Percentiles rank a stretch among this genome's conserved stretches.
Conservation (phyloP, 1,140 invertebrate genomes). For the Drosophila obscura region DNA sequence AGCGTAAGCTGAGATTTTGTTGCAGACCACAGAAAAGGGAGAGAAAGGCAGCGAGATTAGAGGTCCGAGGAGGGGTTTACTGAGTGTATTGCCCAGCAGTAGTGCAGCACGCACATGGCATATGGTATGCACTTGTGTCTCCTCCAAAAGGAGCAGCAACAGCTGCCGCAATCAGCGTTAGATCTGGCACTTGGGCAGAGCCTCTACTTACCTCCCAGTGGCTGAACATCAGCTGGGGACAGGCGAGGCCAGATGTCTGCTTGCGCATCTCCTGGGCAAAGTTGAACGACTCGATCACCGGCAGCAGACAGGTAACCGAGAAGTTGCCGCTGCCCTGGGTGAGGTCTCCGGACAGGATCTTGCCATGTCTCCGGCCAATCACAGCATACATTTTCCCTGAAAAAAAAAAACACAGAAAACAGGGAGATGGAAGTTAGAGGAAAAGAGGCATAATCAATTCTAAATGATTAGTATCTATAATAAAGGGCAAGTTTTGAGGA, state of each 20-base stretch:
- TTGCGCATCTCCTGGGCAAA: conserved; percentile 96
- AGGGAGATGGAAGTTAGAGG: conserved; percentile 28
- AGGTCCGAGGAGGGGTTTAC: background rate
- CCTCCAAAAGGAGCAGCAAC: conserved; percentile 25
- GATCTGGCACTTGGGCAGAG: conserved; percentile 7
- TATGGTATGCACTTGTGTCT: conserved; percentile 57
- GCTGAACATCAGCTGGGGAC: conserved; percentile 97
- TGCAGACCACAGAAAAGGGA: conserved; percentile 57
- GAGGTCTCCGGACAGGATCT: conserved; percentile 94
- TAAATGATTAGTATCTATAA: too few species aligned
- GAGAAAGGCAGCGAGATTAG: background rate
- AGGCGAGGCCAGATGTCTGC: conserved; percentile 97
- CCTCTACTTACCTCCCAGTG: conserved; percentile 95
- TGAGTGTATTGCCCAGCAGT: conserved; percentile 25
- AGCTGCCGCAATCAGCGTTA: conserved; percentile 40
- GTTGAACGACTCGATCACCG: conserved; percentile 98
- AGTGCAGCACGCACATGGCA: conserved; percentile 66
- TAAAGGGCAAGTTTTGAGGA: too few species aligned
- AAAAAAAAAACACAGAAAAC: conserved; percentile 51
- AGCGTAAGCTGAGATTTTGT: conserved; percentile 71
- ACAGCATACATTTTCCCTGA: conserved; percentile 96
- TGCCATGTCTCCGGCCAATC: conserved; percentile 93
- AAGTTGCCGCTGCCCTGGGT: conserved; percentile 95
- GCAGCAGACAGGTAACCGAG: conserved; percentile 93
- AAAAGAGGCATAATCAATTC: background rate